phyloP scores from a whole-genome alignment of 2,113 vertebrate species.

The Thinocorus orbignyianus region DNA sequence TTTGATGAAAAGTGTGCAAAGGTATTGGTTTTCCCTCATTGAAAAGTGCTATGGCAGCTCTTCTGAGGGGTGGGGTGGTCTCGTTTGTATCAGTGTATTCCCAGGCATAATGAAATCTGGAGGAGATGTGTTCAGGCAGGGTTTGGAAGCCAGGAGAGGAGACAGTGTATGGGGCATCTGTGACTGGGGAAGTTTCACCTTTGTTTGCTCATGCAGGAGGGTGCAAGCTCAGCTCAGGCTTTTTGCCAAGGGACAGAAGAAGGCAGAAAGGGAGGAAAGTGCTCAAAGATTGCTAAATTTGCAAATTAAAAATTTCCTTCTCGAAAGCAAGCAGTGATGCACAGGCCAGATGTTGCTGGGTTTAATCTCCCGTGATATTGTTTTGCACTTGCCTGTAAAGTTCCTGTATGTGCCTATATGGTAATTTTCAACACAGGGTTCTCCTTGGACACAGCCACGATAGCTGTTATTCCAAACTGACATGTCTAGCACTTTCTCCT shows the following conservation, averaged over 20 bases:
- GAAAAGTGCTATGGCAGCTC: neutral
- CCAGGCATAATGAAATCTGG: neutral
- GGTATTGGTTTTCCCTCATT: neutral
- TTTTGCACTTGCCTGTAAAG: neutral
- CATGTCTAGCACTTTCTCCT: neutral
- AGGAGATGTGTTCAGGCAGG: neutral
- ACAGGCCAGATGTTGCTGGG: neutral
- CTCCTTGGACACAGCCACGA: neutral
- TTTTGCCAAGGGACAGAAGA: neutral
- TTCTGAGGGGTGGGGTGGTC: neutral
- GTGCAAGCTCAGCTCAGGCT: neutral
- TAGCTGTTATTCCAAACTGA: neutral
- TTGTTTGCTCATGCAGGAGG: neutral
- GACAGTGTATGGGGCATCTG: neutral
- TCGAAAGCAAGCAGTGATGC: neutral
- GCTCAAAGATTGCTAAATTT: neutral
- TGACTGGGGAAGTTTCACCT: neutral
- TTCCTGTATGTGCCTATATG: neutral
- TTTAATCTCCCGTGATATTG: accelerated
- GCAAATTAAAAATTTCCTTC: neutral
- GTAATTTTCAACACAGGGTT: neutral
- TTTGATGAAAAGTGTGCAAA: neutral
- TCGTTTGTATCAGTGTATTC: neutral
- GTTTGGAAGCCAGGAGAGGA: neutral
- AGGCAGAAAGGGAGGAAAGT: neutral